A percentile compares a stretch with the other conserved stretches of the same genome.
Conservation (phyloP, 2,797 vertebrate species). For the Melanotaenia trifasciata region DNA sequence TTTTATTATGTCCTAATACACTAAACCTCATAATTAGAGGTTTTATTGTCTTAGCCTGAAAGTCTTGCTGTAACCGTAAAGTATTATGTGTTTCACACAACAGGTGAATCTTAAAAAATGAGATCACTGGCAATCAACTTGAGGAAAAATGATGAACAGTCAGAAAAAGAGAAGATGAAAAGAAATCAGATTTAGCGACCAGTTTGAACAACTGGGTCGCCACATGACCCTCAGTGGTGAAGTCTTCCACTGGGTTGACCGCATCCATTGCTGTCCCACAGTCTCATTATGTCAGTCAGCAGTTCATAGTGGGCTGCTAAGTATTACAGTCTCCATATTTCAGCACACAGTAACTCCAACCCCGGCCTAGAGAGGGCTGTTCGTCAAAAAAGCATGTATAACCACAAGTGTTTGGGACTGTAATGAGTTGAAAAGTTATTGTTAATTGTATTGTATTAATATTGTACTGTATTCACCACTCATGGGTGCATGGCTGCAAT, state of each 20-base stretch:
- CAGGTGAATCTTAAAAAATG: neutral
- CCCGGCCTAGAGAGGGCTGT: slow-evolving; percentile 43
- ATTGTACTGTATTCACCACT: neutral
- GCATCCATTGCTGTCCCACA: slow-evolving; percentile 53
- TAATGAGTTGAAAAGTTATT: slow-evolving; percentile 32
- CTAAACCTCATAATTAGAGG: neutral
- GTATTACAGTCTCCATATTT: slow-evolving; percentile 62
- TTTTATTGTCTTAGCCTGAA: too few relatives aligned
- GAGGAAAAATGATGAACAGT: slow-evolving; percentile 2
- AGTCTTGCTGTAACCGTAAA: neutral
- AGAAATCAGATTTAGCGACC: slow-evolving; percentile 9
- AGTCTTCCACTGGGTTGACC: slow-evolving; percentile 56
- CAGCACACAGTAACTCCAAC: slow-evolving; percentile 47
- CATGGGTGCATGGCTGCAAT: neutral
- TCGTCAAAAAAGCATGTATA: slow-evolving; percentile 35
- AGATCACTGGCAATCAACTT: slow-evolving; percentile 18
- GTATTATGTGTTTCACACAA: slow-evolving; percentile 32
- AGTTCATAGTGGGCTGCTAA: slow-evolving; percentile 52
- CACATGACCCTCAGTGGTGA: slow-evolving; percentile 48
- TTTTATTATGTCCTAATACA: neutral
- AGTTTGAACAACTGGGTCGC: slow-evolving; percentile 46
- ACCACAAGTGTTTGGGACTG: slow-evolving; percentile 38
- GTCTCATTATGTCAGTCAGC: slow-evolving; percentile 61
- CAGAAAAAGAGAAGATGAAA: neutral
- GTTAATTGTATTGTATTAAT: neutral